Percentiles rank a stretch among this genome's conserved stretches.
Evolutionary conservation across 2,113 vertebrate genomes (phyloP).

Genomic region (Microcebus murinus): DNA sequence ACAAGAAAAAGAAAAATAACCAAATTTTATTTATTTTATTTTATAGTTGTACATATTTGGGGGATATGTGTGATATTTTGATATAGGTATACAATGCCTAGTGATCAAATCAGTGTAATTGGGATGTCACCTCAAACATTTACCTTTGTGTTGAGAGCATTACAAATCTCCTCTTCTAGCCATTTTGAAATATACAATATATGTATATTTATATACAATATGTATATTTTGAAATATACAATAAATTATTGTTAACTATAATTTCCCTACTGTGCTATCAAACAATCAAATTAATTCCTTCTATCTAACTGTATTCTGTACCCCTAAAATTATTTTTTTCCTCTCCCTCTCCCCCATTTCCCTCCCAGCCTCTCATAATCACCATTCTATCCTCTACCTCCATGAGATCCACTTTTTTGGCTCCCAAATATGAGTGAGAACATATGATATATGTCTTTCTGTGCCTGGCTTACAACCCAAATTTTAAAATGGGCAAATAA

Average conservation of each 20-base stretch:
- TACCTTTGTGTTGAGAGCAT: background rate
- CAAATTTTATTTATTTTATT: background rate
- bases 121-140: background rate
- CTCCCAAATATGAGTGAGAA: background rate
- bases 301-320: background rate
- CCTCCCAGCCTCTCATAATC: background rate
- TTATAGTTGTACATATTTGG: background rate
- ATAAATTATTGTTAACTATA: background rate
- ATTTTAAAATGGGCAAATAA: background rate
- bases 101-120: background rate
- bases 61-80: background rate
- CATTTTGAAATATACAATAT: background rate
- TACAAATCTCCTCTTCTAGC: background rate
- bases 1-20: background rate
- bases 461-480: background rate
- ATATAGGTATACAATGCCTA: background rate
- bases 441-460: background rate
- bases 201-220: too few relatives aligned
- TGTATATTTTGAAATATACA: background rate
- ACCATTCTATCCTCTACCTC: background rate
- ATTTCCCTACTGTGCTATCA: background rate
- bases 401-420: background rate
- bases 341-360: background rate
- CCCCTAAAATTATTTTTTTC: background rate
- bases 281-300: background rate